Base-by-base conservation (phyloP, 2,888 invertebrate species). In the Alloscopus bannaensis region DNA sequence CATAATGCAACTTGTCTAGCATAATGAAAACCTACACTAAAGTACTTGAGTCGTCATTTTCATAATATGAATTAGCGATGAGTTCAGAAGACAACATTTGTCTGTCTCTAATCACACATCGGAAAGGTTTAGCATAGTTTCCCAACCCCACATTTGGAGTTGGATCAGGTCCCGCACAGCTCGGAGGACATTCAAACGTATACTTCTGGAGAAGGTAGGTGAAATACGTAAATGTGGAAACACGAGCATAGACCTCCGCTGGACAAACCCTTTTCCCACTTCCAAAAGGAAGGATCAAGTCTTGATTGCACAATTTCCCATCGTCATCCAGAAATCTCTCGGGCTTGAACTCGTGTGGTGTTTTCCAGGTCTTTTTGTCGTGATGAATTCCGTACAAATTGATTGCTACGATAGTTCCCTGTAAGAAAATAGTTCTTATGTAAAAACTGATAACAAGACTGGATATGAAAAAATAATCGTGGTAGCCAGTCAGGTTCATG, bases 281-380 rank as follows among this genome's bases (percentile, higher is more conserved):
- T 59, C 84, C 81, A 68, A 84, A 84, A 0, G 84, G 81, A 3
- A 84, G 64, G 22, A 78, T 66, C 0, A 60, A 26, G 1, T 84
- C 84, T 81, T 52, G 52, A 66, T 28, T 80, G 22, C 55, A 52
- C 3, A 83, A 52, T 66, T 75, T 81, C 8, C 84, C 83, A 80
- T 80, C 55, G 22, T 70, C 75, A 60, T 84, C 82, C 2, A 84
- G 45, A 71, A 84, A 84, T 64, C 84, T 62, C 13, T 82, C 83
- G 0, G 84, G 84, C 1, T 26, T 62, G 45, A 84, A 84, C 52
- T 81, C 60, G 1, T 75, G 31, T 2, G 84, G 84, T 6, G 76
- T 70, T 8, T 83, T 52, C 83, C 83, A 84, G 24, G 36, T 50
- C n/a, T 80, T 68, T 8, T 75, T 65, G 64, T 84, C 75, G 20